phyloP scores from a whole-genome alignment of 2,888 invertebrate genomes.

The Pristionchus mayeri region DNA sequence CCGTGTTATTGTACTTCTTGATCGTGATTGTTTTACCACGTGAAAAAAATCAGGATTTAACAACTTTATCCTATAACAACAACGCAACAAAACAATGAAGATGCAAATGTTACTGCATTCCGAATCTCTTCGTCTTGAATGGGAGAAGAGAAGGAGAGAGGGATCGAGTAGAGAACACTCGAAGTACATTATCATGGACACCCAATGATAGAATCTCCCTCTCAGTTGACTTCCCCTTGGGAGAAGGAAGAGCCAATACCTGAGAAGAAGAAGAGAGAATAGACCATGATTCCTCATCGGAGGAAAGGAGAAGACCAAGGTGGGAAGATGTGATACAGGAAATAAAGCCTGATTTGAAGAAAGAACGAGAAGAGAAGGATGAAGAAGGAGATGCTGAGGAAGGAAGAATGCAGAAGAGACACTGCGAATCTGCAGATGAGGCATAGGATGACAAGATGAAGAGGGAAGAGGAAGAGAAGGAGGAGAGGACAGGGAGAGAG shows the following conservation, averaged over 20 bases:
- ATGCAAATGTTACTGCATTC: constrained; percentile 15
- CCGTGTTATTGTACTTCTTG: neutral
- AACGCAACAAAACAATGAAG: constrained; percentile 23
- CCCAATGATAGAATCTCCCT: constrained; percentile 20
- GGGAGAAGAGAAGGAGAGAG: neutral
- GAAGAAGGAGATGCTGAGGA: neutral
- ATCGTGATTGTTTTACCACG: neutral
- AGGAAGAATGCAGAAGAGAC: neutral
- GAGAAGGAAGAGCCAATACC: neutral
- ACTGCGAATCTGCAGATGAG: neutral
- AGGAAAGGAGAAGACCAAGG: constrained; percentile 34
- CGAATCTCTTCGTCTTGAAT: constrained; percentile 11
- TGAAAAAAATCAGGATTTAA: neutral
- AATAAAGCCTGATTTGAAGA: constrained; percentile 16
- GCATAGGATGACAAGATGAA: neutral
- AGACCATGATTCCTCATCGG: constrained; percentile 10
- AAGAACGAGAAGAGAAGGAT: constrained; percentile 21
- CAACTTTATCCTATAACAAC: constrained; percentile 11
- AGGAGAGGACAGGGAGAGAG: constrained; percentile 12
- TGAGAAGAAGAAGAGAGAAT: neutral
- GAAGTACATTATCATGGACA: neutral
- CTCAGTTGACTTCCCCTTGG: neutral
- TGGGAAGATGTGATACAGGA: constrained; percentile 11
- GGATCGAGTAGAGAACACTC: neutral
- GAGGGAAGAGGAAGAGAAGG: constrained; percentile 24